These are phyloP conservation scores for Tyrannus savana DNA, from an alignment of 2,113 vertebrate species.

Conservation along the genomic window DNA sequence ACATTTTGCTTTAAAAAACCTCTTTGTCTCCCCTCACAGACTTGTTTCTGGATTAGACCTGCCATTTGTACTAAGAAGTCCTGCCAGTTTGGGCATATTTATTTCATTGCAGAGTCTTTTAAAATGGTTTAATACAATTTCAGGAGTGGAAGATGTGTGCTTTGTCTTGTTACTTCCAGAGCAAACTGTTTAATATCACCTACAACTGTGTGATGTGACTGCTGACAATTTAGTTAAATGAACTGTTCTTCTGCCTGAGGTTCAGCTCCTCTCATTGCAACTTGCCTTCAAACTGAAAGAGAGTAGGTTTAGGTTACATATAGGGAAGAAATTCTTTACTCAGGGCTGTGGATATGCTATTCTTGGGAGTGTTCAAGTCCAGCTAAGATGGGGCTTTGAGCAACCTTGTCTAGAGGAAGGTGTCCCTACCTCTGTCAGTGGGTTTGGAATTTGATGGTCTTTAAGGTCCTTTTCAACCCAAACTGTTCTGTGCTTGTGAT, in stretches of 20 bases:
- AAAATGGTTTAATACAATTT: neutral
- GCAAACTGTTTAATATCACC: neutral
- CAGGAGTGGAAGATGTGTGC: neutral
- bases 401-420: neutral
- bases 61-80: neutral
- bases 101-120: neutral
- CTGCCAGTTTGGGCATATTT: neutral
- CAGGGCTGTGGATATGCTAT: neutral
- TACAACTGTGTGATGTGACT: neutral
- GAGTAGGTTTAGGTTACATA: neutral
- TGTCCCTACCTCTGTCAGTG: neutral
- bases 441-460: neutral
- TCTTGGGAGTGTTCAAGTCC: neutral
- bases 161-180: neutral
- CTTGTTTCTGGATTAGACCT: neutral
- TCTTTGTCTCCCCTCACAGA: neutral
- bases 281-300: neutral
- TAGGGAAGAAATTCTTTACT: neutral
- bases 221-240: neutral
- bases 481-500: neutral
- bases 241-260: neutral
- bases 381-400: neutral
- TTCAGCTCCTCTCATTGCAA: neutral
- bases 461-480: neutral
- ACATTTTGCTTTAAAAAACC: neutral